phyloP scores from a whole-genome alignment of 2,888 invertebrate genomes.

The Caenorhabditis uteleia region DNA sequence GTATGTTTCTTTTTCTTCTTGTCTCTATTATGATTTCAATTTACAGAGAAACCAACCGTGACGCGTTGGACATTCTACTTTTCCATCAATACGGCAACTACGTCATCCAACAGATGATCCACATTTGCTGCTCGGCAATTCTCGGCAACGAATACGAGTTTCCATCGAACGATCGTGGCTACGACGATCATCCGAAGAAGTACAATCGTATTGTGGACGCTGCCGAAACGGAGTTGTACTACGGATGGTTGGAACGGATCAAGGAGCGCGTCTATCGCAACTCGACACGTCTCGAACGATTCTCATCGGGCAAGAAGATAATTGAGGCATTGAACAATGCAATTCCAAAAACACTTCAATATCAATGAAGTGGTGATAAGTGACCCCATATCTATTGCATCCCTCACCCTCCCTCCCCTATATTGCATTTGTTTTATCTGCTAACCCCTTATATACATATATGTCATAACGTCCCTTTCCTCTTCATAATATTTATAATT shows the following conservation, averaged over 20 bases:
- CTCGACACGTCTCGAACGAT: slow-evolving; percentile 35
- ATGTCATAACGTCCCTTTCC: too few species aligned
- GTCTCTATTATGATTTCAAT: too few species aligned
- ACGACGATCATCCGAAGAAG: not conserved
- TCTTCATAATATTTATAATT: too few species aligned
- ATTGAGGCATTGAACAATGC: slow-evolving; percentile 43
- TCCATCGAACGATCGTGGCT: not conserved
- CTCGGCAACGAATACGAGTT: slow-evolving; percentile 1
- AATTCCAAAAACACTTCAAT: too few species aligned
- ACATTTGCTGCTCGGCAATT: slow-evolving; percentile 39
- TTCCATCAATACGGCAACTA: slow-evolving; percentile 67
- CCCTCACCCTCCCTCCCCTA: too few species aligned
- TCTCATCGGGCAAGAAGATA: slow-evolving; percentile 65
- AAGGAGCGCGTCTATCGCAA: slow-evolving; percentile 29
- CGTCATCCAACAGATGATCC: slow-evolving; percentile 62
- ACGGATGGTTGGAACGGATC: slow-evolving; percentile 31
- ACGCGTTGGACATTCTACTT: slow-evolving; percentile 58
- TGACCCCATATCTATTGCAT: too few species aligned
- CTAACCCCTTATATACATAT: too few species aligned
- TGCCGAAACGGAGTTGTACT: slow-evolving; percentile 17
- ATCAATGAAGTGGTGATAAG: too few species aligned
- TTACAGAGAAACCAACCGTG: slow-evolving; percentile 40
- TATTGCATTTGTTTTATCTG: too few species aligned
- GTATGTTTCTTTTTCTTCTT: too few species aligned
- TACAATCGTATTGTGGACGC: not conserved